Evolutionary conservation across 2,113 vertebrate species (phyloP).

Genomic region (Xenotilapia caudafasciata): DNA sequence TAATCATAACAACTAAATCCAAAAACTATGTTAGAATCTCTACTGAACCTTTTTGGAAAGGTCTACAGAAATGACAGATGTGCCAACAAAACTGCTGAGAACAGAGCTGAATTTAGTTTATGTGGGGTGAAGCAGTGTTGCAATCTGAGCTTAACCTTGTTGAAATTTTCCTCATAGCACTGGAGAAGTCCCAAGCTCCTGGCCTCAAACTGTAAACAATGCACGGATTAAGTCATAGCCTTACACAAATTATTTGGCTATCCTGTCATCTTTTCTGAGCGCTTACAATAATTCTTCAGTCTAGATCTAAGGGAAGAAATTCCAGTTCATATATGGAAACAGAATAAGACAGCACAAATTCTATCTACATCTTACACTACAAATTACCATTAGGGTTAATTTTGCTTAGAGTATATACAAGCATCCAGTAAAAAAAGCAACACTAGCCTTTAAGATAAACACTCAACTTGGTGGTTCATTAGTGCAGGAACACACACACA

Average conservation of each 20-base stretch:
- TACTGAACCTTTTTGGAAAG: background rate
- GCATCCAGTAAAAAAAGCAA: background rate
- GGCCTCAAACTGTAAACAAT: constrained; percentile 46
- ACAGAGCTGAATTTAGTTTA: background rate
- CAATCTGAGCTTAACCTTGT: constrained; percentile 26
- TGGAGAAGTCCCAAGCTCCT: constrained; percentile 15
- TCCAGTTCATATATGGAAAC: constrained; percentile 40
- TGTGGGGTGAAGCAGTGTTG: constrained; percentile 5
- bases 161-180: constrained; percentile 20
- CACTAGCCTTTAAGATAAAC: background rate
- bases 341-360: background rate
- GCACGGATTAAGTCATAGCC: constrained; percentile 32
- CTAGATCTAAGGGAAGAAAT: constrained; percentile 7
- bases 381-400: background rate
- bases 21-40: background rate
- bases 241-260: constrained; percentile 48
- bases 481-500: background rate
- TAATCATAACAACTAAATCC: background rate
- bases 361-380: background rate
- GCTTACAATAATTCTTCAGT: constrained; percentile 20
- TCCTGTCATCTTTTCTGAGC: constrained; percentile 42
- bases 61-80: background rate
- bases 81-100: background rate
- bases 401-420: background rate
- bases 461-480: background rate